Evolutionary conservation across 2,888 invertebrate genomes (phyloP), one percentile per base, ranked within the genome.

Genomic region (Crioceris asparagi): DNA sequence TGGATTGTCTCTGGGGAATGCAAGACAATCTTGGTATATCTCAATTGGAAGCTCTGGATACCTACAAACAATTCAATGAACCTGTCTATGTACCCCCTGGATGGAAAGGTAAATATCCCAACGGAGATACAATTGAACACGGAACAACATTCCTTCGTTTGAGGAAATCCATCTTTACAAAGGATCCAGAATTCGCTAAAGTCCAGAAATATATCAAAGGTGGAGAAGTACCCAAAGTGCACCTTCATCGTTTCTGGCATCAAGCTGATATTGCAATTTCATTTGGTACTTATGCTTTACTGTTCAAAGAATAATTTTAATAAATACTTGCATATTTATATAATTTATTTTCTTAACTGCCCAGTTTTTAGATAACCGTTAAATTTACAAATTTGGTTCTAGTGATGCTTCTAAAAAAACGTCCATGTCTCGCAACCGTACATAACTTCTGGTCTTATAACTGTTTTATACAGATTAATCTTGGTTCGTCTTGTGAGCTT

Each of bases 231-330:
- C 51, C 51, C 5, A 38, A 29, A 10, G 48, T 51, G 37, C 41
- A 40, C n/a, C 50, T 40, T 40, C 51, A 51, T 43, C 43, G 51
- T 27, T 51, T 50, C 46, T 51, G 51, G 51, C 41, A 49, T 17
- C 51, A 51, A 39, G 36, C 48, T 39, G 51, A 51, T 34, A 39
- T 49, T 27, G 51, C 51, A 34, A 29, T 51, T 17, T 39, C 51
- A 4, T 39, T 40, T 30, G 51, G 45, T 33, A 38, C 44, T 19
- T 51, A 50, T 23, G 51, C 45, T 33, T 38, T 51, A 17, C 40
- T 51, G 17, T 51, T 51, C 38, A 41, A 51, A 15, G 47, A 48
- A 41, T 51, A 45, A 44, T 17, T 16, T 31, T 3, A 25, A 25
- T 25, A 25, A 25, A 25, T 25, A 12, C 3, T 4, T 2, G 3